Evolutionary conservation across 2,888 invertebrate species (phyloP).

Genomic region (Labia minor): DNA sequence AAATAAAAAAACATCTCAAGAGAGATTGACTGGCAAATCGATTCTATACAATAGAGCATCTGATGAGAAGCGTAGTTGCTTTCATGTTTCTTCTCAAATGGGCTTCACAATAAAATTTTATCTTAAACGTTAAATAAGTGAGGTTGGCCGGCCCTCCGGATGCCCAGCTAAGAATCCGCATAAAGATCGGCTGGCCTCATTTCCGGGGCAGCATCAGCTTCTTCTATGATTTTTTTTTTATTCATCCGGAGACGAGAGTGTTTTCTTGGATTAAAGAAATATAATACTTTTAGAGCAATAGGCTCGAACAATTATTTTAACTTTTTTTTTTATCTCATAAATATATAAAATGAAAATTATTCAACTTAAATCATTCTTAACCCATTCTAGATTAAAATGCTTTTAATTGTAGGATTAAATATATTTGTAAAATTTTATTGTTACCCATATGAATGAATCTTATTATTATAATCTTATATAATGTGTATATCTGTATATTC

Average conservation of each 20-base stretch:
- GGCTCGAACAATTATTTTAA: too few species aligned
- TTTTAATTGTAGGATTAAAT: too few species aligned
- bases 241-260: conserved; percentile 3
- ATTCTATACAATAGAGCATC: neutral
- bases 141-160: neutral
- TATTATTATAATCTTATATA: too few species aligned
- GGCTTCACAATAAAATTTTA: neutral
- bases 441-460: too few species aligned
- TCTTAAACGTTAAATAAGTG: conserved; percentile 7
- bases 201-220: neutral
- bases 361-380: too few species aligned
- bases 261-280: neutral
- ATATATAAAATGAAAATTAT: too few species aligned
- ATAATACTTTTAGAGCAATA: too few species aligned
- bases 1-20: too few species aligned
- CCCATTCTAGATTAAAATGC: too few species aligned
- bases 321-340: too few species aligned
- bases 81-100: neutral
- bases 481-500: too few species aligned
- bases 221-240: neutral
- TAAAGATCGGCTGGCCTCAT: conserved; percentile 4
- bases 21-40: neutral
- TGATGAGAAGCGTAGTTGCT: neutral
- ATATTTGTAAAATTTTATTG: too few species aligned
- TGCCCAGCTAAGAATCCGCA: conserved; percentile 7